Evolutionary conservation across 2,888 invertebrate species (phyloP).

Genomic region (Eledone cirrhosa): DNA sequence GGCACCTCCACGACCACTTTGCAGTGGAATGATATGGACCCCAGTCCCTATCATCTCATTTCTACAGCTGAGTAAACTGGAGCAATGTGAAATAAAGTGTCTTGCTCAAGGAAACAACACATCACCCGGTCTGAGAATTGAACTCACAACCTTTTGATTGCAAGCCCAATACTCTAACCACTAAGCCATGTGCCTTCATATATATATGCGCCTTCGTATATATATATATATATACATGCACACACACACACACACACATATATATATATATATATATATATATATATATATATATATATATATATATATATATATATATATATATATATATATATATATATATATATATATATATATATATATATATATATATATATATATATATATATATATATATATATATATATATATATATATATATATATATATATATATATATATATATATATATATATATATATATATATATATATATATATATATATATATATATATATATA

Average conservation of each 20-base stretch:
- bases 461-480: background rate
- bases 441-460: background rate
- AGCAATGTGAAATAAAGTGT: no score
- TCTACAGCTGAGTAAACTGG: no score
- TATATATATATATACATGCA: background rate
- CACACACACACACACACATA: background rate
- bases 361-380: background rate
- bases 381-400: background rate
- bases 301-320: background rate
- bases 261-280: background rate
- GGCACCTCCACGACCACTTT: no score
- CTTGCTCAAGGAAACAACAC: no score
- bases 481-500: background rate
- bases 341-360: background rate
- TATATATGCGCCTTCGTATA: background rate
- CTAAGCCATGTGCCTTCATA: no score
- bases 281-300: background rate
- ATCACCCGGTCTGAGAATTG: no score
- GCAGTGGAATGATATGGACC: no score
- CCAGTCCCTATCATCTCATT: no score
- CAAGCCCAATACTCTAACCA: no score
- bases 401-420: conserved; percentile 13
- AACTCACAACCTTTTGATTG: no score
- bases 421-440: background rate
- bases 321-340: background rate